phyloP scores from a whole-genome alignment of 2,888 invertebrate species.

The Acheta domesticus region DNA sequence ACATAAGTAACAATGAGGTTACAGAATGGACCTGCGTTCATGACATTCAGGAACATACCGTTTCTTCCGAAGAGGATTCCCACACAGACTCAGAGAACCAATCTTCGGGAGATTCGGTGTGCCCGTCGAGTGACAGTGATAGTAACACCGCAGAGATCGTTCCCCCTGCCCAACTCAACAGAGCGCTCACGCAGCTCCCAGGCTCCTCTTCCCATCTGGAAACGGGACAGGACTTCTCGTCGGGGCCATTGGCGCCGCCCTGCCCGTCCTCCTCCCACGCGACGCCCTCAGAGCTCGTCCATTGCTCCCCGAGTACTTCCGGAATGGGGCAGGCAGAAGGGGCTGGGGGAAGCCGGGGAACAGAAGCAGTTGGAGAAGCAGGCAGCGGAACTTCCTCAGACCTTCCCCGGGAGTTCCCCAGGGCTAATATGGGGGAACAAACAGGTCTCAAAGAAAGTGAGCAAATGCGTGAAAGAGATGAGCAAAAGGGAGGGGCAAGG shows the following conservation, averaged over 20 bases:
- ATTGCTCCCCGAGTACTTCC: neutral
- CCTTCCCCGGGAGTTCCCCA: slow-evolving; percentile 66
- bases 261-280: neutral
- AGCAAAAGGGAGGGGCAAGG: neutral
- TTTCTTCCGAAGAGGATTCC: slow-evolving; percentile 43
- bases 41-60: slow-evolving; percentile 73
- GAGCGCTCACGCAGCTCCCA: neutral
- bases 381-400: slow-evolving; percentile 46
- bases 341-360: slow-evolving; percentile 20
- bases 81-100: slow-evolving; percentile 24
- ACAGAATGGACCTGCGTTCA: slow-evolving; percentile 95
- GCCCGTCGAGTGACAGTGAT: slow-evolving; percentile 23
- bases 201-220: slow-evolving; percentile 21
- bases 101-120: neutral
- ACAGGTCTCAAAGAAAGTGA: slow-evolving; percentile 45
- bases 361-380: slow-evolving; percentile 27
- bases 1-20: slow-evolving; percentile 78
- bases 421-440: slow-evolving; percentile 62
- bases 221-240: slow-evolving; percentile 27
- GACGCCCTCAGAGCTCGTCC: neutral
- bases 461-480: slow-evolving; percentile 27
- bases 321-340: neutral
- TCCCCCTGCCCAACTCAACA: slow-evolving; percentile 31
- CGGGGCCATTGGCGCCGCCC: slow-evolving; percentile 23
- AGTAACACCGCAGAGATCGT: slow-evolving; percentile 32